A percentile compares a stretch with the other conserved stretches of the same genome.
phyloP scores from a whole-genome alignment of 2,113 vertebrate genomes.

The Ammodytes marinus region DNA sequence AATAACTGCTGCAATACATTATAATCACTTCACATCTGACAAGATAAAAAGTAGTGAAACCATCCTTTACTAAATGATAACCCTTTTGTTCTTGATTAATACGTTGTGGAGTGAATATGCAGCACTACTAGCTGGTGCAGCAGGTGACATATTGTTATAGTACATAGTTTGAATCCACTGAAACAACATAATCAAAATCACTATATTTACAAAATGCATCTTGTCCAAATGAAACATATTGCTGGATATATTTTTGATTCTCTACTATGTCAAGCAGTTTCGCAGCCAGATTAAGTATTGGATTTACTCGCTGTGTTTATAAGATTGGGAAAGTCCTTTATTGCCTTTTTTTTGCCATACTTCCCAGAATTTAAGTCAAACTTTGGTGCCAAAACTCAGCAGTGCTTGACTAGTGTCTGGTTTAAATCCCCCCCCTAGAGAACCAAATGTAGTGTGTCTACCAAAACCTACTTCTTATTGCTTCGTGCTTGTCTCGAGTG shows the following conservation, averaged over 20 bases:
- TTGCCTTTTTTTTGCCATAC: conserved; percentile 3
- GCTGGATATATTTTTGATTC: background rate
- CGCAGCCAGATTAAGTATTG: background rate
- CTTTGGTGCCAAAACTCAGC: conserved; percentile 6
- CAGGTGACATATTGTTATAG: background rate
- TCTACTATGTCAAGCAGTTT: background rate
- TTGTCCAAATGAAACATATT: background rate
- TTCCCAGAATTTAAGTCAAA: background rate
- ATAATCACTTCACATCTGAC: no score
- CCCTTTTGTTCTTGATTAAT: background rate
- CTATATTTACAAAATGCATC: background rate
- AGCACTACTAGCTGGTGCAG: background rate
- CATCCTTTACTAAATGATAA: background rate
- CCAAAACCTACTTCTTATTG: conserved; percentile 18
- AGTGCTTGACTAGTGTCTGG: background rate
- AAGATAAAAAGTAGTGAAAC: background rate
- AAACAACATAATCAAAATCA: background rate
- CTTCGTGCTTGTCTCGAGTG: conserved; percentile 56
- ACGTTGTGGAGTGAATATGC: background rate
- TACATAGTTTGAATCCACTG: background rate
- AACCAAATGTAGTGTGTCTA: conserved; percentile 10
- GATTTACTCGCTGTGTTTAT: background rate
- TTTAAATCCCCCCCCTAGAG: conserved; percentile 4
- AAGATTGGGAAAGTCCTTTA: background rate
- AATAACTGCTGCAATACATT: no score